Base-by-base conservation (phyloP, 2,797 vertebrate genomes). In the Hyperoplus immaculatus region DNA sequence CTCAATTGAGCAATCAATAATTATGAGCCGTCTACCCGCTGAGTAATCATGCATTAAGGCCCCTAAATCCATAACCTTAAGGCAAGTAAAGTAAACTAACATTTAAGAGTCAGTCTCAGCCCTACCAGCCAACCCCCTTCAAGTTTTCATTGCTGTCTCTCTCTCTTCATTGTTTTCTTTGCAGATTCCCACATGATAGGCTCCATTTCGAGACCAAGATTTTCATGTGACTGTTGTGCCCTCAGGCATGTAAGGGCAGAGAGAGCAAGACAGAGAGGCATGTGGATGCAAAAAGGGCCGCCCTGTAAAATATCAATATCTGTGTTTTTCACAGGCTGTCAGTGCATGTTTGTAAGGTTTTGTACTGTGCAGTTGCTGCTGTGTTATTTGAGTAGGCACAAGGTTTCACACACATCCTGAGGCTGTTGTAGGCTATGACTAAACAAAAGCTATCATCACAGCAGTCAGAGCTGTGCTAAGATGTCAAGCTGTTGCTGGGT, bases 201-300 rank as follows among this genome's bases (percentile, higher is more conserved):
- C 42, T 9, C 72, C 55, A 68, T 78, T 87, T 84, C 54, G 75
- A 77, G 64, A 86, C 69, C 72, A 79, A 77, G 72, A 54, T 85
- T 66, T 89, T 82, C 91, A 93, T 93, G 90, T 93, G 92, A 93
- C 91, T 81, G 88, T 86, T 89, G 36, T 81, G 85, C 88, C 92
- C 82, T 56, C 12, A 51, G 92, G 90, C 75, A 45, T 18, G 38
- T 16, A 73, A 59, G 67, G 43, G n/a, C 69, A 59, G 63, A 58
- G 42, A 73, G 50, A 65, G 54, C 50, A 55, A 61, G 54, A 14
- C 16, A 45, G 38, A 54, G 60, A 78, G 49, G 53, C 74, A 82
- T 77, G 61, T 69, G 66, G 71, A 77, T 60, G 62, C 77, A 83
- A 41, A 70, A 53, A 9, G 8, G 42, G 6, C 71, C 16, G 69